Evolutionary conservation across 2,888 invertebrate species (phyloP).

Genomic region (Eugnorisma glareosa): DNA sequence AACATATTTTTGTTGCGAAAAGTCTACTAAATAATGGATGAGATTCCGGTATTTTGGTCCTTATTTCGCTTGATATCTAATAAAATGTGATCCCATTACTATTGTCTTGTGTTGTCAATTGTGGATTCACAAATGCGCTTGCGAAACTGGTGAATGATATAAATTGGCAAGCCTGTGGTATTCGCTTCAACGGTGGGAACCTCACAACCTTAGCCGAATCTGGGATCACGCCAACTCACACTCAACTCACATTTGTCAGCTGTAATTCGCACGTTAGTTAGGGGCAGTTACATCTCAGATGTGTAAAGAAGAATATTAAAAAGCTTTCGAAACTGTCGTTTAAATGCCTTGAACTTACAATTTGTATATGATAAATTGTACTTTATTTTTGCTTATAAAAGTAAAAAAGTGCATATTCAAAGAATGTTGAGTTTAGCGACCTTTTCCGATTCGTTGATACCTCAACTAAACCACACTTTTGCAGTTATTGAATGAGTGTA

Average conservation of each 20-base stretch:
- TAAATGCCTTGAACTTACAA: not conserved
- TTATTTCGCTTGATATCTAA: not conserved
- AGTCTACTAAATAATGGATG: not conserved
- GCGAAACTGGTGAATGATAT: constrained; percentile 59
- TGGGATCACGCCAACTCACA: constrained; percentile 56
- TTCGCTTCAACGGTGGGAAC: constrained; percentile 45
- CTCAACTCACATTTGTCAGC: not conserved
- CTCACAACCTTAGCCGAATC: constrained; percentile 31
- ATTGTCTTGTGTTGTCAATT: constrained; percentile 1
- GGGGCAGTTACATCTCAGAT: not conserved
- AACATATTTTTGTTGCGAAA: not conserved
- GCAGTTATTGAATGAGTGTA: not conserved
- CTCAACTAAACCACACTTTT: constrained; percentile 2
- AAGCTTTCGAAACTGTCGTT: not conserved
- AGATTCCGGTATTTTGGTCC: not conserved
- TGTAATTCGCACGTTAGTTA: constrained; percentile 6
- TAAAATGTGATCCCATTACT: not conserved
- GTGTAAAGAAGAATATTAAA: not conserved
- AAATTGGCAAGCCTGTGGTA: constrained; percentile 59
- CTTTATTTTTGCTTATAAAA: not conserved
- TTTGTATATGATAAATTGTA: not conserved
- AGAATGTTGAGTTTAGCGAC: not conserved
- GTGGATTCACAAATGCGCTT: constrained; percentile 42
- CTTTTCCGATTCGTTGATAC: not conserved
- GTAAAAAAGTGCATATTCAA: not conserved